Evolutionary conservation across 2,888 invertebrate species (phyloP), one percentile per base, ranked within the genome.

Genomic region (Cerastis rubricosa): DNA sequence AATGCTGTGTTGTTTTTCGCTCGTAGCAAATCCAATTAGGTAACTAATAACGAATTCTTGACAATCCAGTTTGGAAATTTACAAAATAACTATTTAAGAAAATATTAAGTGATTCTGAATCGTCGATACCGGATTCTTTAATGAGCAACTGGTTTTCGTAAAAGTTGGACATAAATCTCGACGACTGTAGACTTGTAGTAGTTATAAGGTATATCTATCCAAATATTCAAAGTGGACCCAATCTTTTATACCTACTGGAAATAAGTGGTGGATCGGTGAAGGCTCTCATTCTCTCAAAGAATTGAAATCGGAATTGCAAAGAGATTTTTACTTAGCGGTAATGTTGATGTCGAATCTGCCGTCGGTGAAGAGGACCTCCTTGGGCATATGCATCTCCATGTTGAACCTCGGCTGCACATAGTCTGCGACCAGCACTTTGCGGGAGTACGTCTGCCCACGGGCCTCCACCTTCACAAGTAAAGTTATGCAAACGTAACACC

Each of bases 351-450:
- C 97, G 68, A 99, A 97, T 81, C 98, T 97, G 65, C 98, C 98
- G 72, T 99, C 98, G 84, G 97, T 97, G 92, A 98, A 98, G 2
- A 99, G 98, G 11, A 98, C 97, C 93, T 99, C 98, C 73, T 98
- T 97, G 0, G 98, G 98, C 51, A 99, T 97, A 85, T 98, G 98
- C 80, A 99, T 97, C 49, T 97, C 97, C 78, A 99, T 98, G 91
- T 99, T 98, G 94, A 99, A 99, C 92, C 99, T 99, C 0, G 99
- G 99, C 86, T 99, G 95, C 74, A 99, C 98, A 90, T 99, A 99
- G 94, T 99, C 98, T 12, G 99, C 99, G 11, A 99, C 98, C 92
- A 98, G 97, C 83, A 99, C 97, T 17, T 97, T 97, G 90, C 98
- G 98, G 76, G 97, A 97, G 91, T 98, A 98, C 19, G 94, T 97